Evolutionary conservation across 2,113 vertebrate species (phyloP).

Genomic region (Pelvicachromis taeniatus): DNA sequence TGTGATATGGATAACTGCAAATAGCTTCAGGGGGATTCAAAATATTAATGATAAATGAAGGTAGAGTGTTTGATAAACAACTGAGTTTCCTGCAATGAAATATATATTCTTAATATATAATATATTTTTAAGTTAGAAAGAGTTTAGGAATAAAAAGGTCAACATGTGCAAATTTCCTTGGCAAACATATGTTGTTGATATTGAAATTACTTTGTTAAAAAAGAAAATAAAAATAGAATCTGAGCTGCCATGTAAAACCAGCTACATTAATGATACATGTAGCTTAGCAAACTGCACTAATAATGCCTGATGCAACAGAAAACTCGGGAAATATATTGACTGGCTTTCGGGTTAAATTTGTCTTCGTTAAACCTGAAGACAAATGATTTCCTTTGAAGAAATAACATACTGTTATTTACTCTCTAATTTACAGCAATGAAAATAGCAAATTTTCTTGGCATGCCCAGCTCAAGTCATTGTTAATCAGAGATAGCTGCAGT

Average conservation of each 20-base stretch:
- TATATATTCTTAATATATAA: no score
- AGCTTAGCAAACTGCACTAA: neutral
- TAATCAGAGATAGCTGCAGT: neutral
- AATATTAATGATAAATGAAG: neutral
- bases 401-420: neutral
- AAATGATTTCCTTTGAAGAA: neutral
- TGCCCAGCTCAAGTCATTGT: neutral
- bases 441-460: neutral
- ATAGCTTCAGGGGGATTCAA: neutral
- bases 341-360: neutral
- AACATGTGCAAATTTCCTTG: neutral
- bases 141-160: neutral
- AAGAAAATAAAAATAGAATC: neutral
- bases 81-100: no score
- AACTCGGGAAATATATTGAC: neutral
- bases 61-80: neutral
- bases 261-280: neutral
- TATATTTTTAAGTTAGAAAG: neutral
- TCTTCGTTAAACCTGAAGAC: neutral
- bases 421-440: neutral
- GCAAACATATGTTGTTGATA: neutral
- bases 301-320: neutral
- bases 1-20: neutral
- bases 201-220: neutral
- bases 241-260: neutral